Base-by-base conservation (phyloP, 2,888 invertebrate species). In the Pyralis farinalis region DNA sequence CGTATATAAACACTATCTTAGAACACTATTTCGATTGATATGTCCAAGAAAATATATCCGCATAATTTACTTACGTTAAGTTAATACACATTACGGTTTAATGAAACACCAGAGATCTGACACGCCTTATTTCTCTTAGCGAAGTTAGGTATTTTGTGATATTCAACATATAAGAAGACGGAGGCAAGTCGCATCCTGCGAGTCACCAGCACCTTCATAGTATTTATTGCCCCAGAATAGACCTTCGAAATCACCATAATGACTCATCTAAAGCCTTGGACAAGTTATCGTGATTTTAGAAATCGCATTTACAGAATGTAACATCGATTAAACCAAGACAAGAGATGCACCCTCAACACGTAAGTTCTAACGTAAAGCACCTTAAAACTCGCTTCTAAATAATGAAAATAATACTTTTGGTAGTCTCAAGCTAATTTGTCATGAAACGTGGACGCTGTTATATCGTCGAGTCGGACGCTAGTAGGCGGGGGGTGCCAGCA, bases 161-260 rank as follows among this genome's bases (percentile, higher is more conserved):
- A 75, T 79, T 75, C 67, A 61, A 63, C 49, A 56, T 63, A 57
- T 49, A 53, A 49, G 81, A 88, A 88, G 86, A 79, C 82, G 88
- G 77, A 77, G 87, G 86, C 86, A 80, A 88, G 88, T 88, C 86
- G 72, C 66, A 29, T 43, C 37, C 28, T 40, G 61, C 82, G 75
- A 88, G 88, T 88, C 87, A 77, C 88, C 88, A 87, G 85, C 87
- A 80, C 76, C 87, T 88, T 88, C 86, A 67, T 64, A 55, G 55
- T 55, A 56, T 61, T 67, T 73, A 73, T 73, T 76, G 74, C 72
- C 81, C 77, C 76, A 64, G 64, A n/a, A 63, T 55, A 72, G 70
- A 82, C 72, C 73, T 67, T 74, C 64, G 56, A 72, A 71, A 63
- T 71, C 71, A 78, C 77, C 69, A 71, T 66, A 63, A 65, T 64